Conservation (phyloP, 2,113 vertebrate genomes). For the Actenoides hombroni region DNA sequence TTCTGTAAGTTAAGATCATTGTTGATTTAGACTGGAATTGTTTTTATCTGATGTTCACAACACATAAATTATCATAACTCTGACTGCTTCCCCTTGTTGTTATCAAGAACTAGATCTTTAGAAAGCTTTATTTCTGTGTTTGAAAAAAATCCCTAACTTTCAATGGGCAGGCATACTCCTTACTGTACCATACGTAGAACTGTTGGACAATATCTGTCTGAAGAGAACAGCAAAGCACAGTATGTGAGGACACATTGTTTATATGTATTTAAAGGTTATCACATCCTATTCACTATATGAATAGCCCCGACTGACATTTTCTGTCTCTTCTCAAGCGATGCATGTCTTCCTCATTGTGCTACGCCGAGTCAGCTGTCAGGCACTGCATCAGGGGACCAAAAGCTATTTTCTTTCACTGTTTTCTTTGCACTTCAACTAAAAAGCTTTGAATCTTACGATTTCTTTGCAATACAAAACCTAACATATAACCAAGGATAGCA, state of each 20-base stretch:
- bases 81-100: background rate
- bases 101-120: background rate
- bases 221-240: constrained; percentile 52
- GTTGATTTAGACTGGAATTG: background rate
- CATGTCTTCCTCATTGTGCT: constrained; percentile 67
- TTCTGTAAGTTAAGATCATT: background rate
- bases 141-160: constrained; percentile 3
- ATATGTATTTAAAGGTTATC: constrained; percentile 71
- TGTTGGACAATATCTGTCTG: constrained; percentile 31
- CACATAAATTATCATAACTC: background rate
- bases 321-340: constrained; percentile 61
- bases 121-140: background rate
- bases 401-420: constrained; percentile 56
- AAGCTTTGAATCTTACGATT: constrained; percentile 56
- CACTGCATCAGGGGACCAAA: constrained; percentile 53
- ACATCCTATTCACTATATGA: constrained; percentile 61
- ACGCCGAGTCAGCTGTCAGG: constrained; percentile 58
- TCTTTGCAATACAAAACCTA: constrained; percentile 50
- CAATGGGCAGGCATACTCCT: background rate
- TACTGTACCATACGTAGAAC: background rate
- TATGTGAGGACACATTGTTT: constrained; percentile 67
- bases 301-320: constrained; percentile 61
- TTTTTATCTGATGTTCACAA: background rate
- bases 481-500: background rate
- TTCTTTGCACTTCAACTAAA: constrained; percentile 63